phyloP scores from a whole-genome alignment of 2,113 vertebrate species.

The Eolophus roseicapilla region DNA sequence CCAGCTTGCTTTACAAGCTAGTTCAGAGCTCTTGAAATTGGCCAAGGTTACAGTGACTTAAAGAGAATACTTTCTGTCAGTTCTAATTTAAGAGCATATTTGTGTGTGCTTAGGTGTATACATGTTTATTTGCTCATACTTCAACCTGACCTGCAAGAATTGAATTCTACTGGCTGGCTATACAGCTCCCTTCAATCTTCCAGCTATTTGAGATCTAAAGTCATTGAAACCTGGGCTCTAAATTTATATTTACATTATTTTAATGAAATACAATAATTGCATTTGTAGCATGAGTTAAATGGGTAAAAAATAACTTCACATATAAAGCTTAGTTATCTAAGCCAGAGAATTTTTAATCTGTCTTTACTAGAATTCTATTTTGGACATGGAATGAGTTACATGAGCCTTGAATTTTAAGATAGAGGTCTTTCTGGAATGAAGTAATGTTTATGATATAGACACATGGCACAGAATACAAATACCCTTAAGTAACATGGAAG shows the following conservation, averaged over 20 bases:
- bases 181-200: not conserved
- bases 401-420: not conserved
- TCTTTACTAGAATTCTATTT: not conserved
- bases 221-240: not conserved
- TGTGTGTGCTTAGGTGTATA: not conserved
- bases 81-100: not conserved
- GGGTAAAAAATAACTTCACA: not conserved
- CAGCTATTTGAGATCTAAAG: not conserved
- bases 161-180: not conserved
- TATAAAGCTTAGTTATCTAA: not conserved
- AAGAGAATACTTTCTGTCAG: not conserved
- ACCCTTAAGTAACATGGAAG: not conserved
- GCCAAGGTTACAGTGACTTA: not conserved
- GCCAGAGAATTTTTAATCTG: not conserved
- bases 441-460: not conserved
- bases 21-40: not conserved
- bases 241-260: not conserved
- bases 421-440: not conserved
- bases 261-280: not conserved
- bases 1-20: not conserved
- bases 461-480: not conserved
- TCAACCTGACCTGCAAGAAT: not conserved
- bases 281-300: not conserved
- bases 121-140: not conserved
- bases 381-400: not conserved